Base-by-base conservation (phyloP, 1,140 invertebrate species). In the Orussus abietinus region DNA sequence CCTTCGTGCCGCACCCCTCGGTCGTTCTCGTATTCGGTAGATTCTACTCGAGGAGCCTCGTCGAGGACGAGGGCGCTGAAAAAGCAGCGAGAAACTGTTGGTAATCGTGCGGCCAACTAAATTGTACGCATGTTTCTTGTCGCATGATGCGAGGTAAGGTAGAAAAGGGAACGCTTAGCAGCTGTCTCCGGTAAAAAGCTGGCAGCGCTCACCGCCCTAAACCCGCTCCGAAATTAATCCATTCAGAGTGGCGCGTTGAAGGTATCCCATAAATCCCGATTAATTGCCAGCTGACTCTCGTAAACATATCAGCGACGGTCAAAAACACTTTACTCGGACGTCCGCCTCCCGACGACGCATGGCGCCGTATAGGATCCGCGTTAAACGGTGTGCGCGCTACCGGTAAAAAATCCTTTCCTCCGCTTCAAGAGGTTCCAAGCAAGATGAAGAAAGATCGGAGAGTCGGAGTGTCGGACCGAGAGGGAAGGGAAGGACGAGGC, bases 211-310 rank as follows among this genome's bases (percentile, higher is more conserved):
- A 44, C 47, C 43, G 37, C 47, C 36, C 51, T 48, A 59, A 59
- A 44, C 49, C 51, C 31, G 30, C 44, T 42, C 51, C 38, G 47
- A 57, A 55, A 62, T 64, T 62, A 64, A 65, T 63, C 55, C 56
- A 59, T 59, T 44, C 38, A 45, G 39, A 45, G 45, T 47, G 37
- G 43, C 49, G 43, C 38, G 41, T 45, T 42, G 42, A 20, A 51
- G 44, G 53, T 57, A 49, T 49, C 41, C 49, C 51, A 57, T 68
- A 68, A 68, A 66, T 68, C 45, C 49, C 51, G 49, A 66, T 64
- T 66, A 67, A 67, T 66, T 63, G 58, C 55, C 53, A 54, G 50
- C 57, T 53, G 52, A 45, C 47, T 56, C 56, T 60, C 50, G 53
- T 62, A 57, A 66, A 62, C 49, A 57, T 48, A 43, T 62, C 53